Evolutionary conservation across 2,888 invertebrate genomes (phyloP), one percentile per base, ranked within the genome.

Genomic region (Agriotes lineatus): DNA sequence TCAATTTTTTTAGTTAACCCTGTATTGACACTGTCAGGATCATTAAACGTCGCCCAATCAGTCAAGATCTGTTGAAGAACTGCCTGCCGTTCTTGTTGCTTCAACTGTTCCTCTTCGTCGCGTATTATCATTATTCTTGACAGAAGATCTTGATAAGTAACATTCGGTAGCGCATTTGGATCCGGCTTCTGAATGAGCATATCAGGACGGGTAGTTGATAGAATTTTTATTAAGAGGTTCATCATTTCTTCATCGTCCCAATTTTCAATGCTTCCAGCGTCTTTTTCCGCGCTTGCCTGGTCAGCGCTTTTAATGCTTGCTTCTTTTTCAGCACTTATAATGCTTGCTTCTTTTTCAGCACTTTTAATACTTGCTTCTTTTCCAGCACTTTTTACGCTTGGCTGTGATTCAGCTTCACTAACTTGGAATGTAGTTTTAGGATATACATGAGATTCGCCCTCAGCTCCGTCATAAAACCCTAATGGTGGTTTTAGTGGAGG

Each of bases 41-140:
- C 76, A 57, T 77, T 78, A 22, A 67, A 69, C 39, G 67, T 67
- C 0, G 79, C 79, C 82, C 82, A 82, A 5, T 78, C 75, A 4
- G 76, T 70, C 72, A 82, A 72, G 12, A 76, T 70, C 18, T 78
- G 60, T 66, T 80, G 80, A 44, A 82, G 59, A 33, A 33, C 6
- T 12, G 16, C 33, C 25, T 54, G 35, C 7, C 37, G 25, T 30
- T 45, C 39, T 44, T 16, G 10, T 30, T 63, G 65, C 16, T 50
- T 0, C n/a, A 39, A 35, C 2, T 22, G 10, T 42, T 64, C n/a
- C 14, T 58, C 62, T 20, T 48, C 59, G 30, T 72, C 70, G n/a
- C 71, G 72, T 9, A 78, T 59, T 16, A 68, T 54, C 58, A 74
- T 77, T 33, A 81, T 66, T 70, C 72, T 78, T 5, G 74, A 56